A percentile compares a stretch with the other conserved stretches of the same genome.
Conservation (phyloP, 2,797 vertebrate genomes). For the Tadarida brasiliensis region DNA sequence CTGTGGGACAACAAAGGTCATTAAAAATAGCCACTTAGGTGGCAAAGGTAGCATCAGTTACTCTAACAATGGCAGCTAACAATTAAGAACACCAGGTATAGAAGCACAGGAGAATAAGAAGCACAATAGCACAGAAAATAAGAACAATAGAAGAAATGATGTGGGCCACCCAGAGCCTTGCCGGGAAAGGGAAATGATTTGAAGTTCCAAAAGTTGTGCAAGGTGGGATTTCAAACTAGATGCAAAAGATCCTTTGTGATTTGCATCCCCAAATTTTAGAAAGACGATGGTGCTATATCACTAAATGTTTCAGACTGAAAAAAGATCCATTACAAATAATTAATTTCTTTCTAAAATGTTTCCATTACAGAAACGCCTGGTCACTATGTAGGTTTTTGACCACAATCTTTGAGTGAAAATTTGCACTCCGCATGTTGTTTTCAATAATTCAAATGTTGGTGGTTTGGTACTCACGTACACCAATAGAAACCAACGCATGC, state of each 20-base stretch:
- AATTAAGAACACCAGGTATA: not conserved
- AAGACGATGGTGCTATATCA: not conserved
- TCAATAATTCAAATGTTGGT: not conserved
- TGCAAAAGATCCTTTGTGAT: not conserved
- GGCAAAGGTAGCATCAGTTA: not conserved
- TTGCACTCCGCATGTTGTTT: not conserved
- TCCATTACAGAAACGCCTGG: not conserved
- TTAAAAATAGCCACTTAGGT: not conserved
- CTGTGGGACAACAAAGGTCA: not conserved
- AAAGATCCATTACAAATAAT: not conserved
- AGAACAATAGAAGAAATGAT: not conserved
- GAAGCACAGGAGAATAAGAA: not conserved
- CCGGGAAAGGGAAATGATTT: not conserved
- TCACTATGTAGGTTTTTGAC: not conserved
- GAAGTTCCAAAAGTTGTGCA: not conserved
- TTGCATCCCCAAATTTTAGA: not conserved
- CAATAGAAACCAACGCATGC: not conserved
- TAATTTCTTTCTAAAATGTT: not conserved
- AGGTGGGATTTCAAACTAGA: not conserved
- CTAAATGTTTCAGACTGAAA: not conserved
- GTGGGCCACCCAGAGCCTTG: accelerated
- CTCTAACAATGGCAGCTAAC: not conserved
- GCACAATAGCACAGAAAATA: not conserved
- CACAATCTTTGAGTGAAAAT: not conserved
- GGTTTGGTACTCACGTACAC: not conserved